phyloP scores from a whole-genome alignment of 2,888 invertebrate genomes.

The Danaus chrysippus region DNA sequence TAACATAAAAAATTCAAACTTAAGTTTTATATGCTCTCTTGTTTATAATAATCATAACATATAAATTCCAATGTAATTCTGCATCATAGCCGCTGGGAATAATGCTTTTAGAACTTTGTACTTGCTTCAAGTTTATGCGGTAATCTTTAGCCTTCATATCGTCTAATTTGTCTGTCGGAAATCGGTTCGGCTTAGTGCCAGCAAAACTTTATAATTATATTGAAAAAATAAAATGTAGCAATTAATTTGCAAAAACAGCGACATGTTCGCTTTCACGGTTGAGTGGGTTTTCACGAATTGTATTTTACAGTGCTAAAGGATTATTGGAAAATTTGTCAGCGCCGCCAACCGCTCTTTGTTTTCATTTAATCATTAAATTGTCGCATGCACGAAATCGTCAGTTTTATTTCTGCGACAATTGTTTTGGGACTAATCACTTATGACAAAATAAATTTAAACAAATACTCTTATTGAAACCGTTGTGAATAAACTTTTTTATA shows the following conservation, averaged over 20 bases:
- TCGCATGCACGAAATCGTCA: constrained; percentile 5
- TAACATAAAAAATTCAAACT: too few relatives aligned
- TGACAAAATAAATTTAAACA: constrained; percentile 14
- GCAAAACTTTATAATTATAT: neutral
- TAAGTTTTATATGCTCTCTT: neutral
- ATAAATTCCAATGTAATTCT: constrained; percentile 2
- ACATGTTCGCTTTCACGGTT: constrained; percentile 34
- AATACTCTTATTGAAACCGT: neutral
- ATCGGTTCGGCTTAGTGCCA: neutral
- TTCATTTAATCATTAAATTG: constrained; percentile 44
- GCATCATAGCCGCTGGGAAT: constrained; percentile 7
- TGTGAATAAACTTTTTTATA: constrained; percentile 2
- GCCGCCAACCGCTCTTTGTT: constrained; percentile 40
- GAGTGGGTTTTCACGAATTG: constrained; percentile 41
- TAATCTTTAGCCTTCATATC: constrained; percentile 6
- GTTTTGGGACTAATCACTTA: constrained; percentile 7
- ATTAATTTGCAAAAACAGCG: constrained; percentile 35
- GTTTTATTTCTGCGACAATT: constrained; percentile 13
- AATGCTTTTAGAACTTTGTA: constrained; percentile 9
- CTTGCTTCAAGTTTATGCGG: constrained; percentile 4
- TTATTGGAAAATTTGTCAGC: constrained; percentile 51
- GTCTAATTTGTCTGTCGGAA: constrained; percentile 6
- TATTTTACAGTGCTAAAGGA: constrained; percentile 46
- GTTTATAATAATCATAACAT: constrained; percentile 5
- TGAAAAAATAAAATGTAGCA: constrained; percentile 4